Conservation (phyloP, 2,888 invertebrate species). For the Omphaloscelis lunosa region DNA sequence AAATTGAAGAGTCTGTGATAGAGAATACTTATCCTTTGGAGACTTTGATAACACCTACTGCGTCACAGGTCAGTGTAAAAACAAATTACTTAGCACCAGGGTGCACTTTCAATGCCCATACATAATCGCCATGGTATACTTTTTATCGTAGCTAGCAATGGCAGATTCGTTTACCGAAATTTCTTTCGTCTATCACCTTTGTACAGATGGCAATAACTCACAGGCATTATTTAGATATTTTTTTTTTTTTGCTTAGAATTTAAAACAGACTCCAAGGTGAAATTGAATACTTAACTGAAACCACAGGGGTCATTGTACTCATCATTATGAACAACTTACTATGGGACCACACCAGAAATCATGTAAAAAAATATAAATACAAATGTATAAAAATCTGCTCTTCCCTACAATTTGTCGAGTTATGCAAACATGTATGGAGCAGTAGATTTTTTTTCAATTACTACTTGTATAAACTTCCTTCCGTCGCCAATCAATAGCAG, state of each 20-base stretch:
- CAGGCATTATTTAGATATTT: neutral
- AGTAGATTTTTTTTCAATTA: neutral
- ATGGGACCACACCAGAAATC: neutral
- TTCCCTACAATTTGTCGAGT: neutral
- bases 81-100: neutral
- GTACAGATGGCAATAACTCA: neutral
- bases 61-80: constrained; percentile 79
- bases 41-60: constrained; percentile 79
- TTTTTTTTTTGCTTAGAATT: neutral
- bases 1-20: constrained; percentile 81
- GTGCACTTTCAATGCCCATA: neutral
- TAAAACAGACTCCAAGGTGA: neutral
- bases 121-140: neutral
- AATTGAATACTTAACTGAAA: neutral
- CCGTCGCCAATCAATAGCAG: neutral
- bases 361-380: neutral
- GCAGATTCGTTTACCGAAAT: neutral
- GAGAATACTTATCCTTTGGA: constrained; percentile 85
- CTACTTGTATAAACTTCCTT: neutral
- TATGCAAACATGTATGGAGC: neutral
- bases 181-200: neutral
- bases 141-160: neutral
- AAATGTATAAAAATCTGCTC: neutral
- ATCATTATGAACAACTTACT: neutral
- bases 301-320: neutral